Evolutionary conservation across 2,113 vertebrate species (phyloP), one percentile per base, ranked within the genome.

Genomic region (Pachyramphus minor): DNA sequence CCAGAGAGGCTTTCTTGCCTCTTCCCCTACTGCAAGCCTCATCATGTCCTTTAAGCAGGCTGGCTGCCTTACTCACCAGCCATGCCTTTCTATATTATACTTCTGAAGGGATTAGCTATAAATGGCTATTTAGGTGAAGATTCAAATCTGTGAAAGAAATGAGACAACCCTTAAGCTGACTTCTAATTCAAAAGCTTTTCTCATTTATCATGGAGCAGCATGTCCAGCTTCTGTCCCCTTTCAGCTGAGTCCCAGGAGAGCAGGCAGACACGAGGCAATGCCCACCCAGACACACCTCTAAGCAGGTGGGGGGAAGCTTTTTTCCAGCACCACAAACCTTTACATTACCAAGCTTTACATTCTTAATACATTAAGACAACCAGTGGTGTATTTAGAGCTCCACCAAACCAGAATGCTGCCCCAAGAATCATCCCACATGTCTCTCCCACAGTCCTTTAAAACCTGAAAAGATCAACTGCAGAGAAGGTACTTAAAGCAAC

Each of bases 11-110:
- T 92, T 64, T 73, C 56, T 47, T 76, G 49, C 41, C 37, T 75
- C 45, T 79, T 69, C n/a, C 62, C 45, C 21, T 28, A 14, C 42
- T 44, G 49, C 94, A 94, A 95, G 94, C 69, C 87, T 60, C 74
- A 37, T 87, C 91, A 56, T 2, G 89, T 86, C 35, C 60, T 52
- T 60, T 17, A 17, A 27, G 82, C 75, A 80, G 24, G 2, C 5
- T 19, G 63, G 25, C 62, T 81, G 87, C 71, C 87, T 96, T 94
- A 91, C 73, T 96, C 87, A 93, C 42, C 69, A 82, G 71, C 84
- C 56, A 60, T 78, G 49, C 52, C 73, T 89, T 69, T 47, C 68
- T 44, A 23, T 12, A 25, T 21, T 23, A 44, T 5, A 82, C 35
- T 81, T 88, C 60, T 14, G 23, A 60, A 85, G 35, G 35, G 45